Evolutionary conservation across 2,797 vertebrate species (phyloP), one percentile per base, ranked within the genome.

Genomic region (Podargus strigoides): DNA sequence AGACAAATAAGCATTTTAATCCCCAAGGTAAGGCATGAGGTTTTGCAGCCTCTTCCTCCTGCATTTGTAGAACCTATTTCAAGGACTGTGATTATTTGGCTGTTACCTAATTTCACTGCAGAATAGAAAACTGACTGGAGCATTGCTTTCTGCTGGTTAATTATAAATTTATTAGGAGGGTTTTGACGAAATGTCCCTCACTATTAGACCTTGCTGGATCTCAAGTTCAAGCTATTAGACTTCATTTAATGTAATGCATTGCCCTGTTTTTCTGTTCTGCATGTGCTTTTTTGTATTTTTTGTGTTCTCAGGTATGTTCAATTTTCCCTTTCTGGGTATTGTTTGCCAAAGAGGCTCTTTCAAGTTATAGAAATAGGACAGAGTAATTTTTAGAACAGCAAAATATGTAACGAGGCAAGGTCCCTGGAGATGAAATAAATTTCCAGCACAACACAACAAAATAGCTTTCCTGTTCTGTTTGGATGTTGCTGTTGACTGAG

Each of bases 371-470:
- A 94, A 96, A 94, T 87, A 86, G 87, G 87, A 75, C 46, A 0
- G 89, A 92, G 82, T 81, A 28, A 92, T 95, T 95, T 94, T 96
- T 91, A 92, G 91, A 96, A 81, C 66, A 84, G 72, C 75, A 91
- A 89, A 91, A 95, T 92, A 91, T 49, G 64, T 80, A 91, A 95
- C 87, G 79, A 92, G 85, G 82, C 46, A 85, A 78, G 58, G 75
- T 95, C 94, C 47, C 75, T 41, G 58, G 68, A 78, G 90, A 52
- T 37, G 39, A 80, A 91, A 90, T 91, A 76, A 62, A 87, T 91
- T 90, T 92, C 64, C 44, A 70, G 7, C 12, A 5, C 52, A 77
- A 6, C 34, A 46, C 64, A 92, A 69, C 49, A 34, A 73, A 86
- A 89, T 20, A 85, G 62, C 87, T 81, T 94, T 89, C 36, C 75